phyloP scores from a whole-genome alignment of 1,140 invertebrate genomes.

The Drosophila sucinea region DNA sequence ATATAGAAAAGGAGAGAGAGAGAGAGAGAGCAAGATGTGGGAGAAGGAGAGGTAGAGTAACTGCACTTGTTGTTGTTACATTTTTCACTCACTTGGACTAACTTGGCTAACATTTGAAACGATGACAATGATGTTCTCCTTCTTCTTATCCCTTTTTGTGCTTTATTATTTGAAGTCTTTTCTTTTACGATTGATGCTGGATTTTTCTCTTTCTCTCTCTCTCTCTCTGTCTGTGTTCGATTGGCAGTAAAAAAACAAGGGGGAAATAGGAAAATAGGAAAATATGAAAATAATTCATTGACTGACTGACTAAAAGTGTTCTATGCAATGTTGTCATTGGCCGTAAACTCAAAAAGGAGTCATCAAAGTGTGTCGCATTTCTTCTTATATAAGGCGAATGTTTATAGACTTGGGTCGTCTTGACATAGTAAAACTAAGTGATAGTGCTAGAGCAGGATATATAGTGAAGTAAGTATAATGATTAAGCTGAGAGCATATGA shows the following conservation, averaged over 20 bases:
- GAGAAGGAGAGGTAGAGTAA: neutral
- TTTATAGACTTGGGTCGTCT: slow-evolving; percentile 27
- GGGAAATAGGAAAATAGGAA: slow-evolving; percentile 24
- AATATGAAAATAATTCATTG: slow-evolving; percentile 81
- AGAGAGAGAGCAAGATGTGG: neutral
- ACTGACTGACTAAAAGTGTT: slow-evolving; percentile 22
- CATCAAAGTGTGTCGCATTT: slow-evolving; percentile 16
- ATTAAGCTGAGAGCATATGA: slow-evolving; percentile 47
- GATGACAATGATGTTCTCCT: slow-evolving; percentile 52
- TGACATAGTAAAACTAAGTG: slow-evolving; percentile 60
- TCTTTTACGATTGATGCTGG: slow-evolving; percentile 24
- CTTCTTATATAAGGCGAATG: slow-evolving; percentile 10
- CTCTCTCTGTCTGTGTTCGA: slow-evolving; percentile 30
- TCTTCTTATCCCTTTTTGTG: slow-evolving; percentile 57
- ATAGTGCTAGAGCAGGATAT: slow-evolving; percentile 19
- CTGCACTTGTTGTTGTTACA: slow-evolving; percentile 77
- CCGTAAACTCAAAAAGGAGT: slow-evolving; percentile 21
- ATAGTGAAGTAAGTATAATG: slow-evolving; percentile 20
- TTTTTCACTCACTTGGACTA: slow-evolving; percentile 78
- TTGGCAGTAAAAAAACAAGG: slow-evolving; percentile 39
- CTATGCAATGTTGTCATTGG: neutral
- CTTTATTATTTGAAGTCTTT: slow-evolving; percentile 69
- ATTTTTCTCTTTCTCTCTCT: slow-evolving; percentile 9
- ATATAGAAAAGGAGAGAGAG: slow-evolving; percentile 5
- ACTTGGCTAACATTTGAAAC: slow-evolving; percentile 70